A percentile compares a stretch with the other conserved stretches of the same genome.
Evolutionary conservation across 2,888 invertebrate species (phyloP).

Genomic region (Euphydryas editha): DNA sequence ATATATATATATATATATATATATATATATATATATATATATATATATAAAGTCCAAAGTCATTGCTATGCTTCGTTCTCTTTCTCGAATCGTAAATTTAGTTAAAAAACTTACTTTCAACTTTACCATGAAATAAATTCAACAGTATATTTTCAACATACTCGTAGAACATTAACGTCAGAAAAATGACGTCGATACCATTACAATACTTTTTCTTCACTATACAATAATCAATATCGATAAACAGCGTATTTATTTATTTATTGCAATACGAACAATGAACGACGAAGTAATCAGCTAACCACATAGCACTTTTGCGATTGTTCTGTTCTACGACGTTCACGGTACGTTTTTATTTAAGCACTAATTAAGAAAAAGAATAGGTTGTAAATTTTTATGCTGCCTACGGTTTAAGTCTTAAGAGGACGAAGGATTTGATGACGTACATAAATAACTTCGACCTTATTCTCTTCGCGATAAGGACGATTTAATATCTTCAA

Average conservation of each 20-base stretch:
- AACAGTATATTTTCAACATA: too few species aligned
- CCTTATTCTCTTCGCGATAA: slow-evolving; percentile 53
- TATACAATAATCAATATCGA: neutral
- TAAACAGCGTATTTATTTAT: neutral
- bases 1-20: too few species aligned
- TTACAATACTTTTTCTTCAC: too few species aligned
- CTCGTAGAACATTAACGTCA: too few species aligned
- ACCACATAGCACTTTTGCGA: slow-evolving; percentile 34
- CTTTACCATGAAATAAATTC: too few species aligned
- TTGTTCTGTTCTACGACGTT: slow-evolving; percentile 66
- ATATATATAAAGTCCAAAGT: too few species aligned
- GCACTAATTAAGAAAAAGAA: slow-evolving; percentile 81
- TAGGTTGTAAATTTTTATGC: slow-evolving; percentile 78
- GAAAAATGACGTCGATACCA: too few species aligned
- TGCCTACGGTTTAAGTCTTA: slow-evolving; percentile 71
- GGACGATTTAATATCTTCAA: neutral
- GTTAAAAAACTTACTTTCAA: too few species aligned
- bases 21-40: too few species aligned
- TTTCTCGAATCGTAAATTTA: too few species aligned
- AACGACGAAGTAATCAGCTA: neutral
- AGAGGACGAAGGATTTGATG: slow-evolving; percentile 47
- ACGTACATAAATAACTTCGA: slow-evolving; percentile 36
- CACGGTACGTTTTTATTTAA: slow-evolving; percentile 80
- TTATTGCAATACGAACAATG: too few species aligned
- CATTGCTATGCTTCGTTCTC: too few species aligned